A percentile compares a stretch with the other conserved stretches of the same genome.
Evolutionary conservation across 2,888 invertebrate genomes (phyloP).

Genomic region (Platynereis dumerilii): DNA sequence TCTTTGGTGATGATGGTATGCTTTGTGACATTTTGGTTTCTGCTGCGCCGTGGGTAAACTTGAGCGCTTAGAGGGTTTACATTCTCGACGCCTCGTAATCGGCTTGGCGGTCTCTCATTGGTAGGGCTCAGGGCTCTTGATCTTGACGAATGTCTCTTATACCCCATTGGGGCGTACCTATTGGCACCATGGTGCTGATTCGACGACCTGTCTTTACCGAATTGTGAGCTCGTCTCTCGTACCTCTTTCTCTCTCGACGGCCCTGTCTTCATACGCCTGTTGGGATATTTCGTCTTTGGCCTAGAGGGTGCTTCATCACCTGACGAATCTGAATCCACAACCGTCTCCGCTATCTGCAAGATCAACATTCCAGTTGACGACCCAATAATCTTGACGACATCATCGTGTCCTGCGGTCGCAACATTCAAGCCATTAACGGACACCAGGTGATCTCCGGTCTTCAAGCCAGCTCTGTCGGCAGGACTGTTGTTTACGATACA

Average conservation of each 20-base stretch:
- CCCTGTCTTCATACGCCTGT: slow-evolving; percentile 36
- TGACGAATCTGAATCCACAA: slow-evolving; percentile 80
- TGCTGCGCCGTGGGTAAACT: slow-evolving; percentile 14
- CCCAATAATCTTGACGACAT: slow-evolving; percentile 89
- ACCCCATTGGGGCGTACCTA: slow-evolving; percentile 8
- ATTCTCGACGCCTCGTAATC: slow-evolving; percentile 26
- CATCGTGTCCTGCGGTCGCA: slow-evolving; percentile 89
- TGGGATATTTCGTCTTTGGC: slow-evolving; percentile 60
- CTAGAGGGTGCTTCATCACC: slow-evolving; percentile 69
- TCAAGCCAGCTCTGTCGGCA: slow-evolving; percentile 86
- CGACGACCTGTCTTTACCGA: slow-evolving; percentile 12
- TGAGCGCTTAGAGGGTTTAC: slow-evolving; percentile 23
- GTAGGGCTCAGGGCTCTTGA: slow-evolving; percentile 22
- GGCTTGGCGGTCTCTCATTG: not conserved
- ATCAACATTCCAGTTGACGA: slow-evolving; percentile 73
- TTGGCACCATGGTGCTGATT: not conserved
- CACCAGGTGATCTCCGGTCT: slow-evolving; percentile 90
- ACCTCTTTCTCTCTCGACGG: not conserved
- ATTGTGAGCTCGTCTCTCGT: slow-evolving; percentile 1
- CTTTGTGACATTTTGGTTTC: slow-evolving; percentile 23
- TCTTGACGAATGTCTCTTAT: slow-evolving; percentile 9
- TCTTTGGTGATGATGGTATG: slow-evolving; percentile 37
- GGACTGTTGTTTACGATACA: slow-evolving; percentile 90
- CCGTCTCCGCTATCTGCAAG: slow-evolving; percentile 65
- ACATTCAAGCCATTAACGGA: slow-evolving; percentile 89